A percentile compares a stretch with the other conserved stretches of the same genome.
Conservation (phyloP, 2,888 invertebrate genomes). For the Drosophila meridionalis region DNA sequence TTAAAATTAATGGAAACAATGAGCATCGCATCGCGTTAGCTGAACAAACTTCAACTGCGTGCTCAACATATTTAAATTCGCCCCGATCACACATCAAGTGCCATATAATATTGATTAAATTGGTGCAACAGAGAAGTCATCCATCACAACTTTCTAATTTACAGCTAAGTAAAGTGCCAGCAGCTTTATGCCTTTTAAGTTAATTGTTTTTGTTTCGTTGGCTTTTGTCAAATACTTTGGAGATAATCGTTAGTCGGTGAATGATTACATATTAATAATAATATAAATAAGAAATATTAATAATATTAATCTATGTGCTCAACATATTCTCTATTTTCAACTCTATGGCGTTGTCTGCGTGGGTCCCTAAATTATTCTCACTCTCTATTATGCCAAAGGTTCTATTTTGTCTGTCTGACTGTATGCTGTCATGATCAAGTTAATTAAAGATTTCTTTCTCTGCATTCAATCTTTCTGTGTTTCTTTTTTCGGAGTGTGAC, state of each 20-base stretch:
- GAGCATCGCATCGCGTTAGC: constrained; percentile 23
- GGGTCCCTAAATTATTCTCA: background rate
- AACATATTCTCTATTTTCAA: background rate
- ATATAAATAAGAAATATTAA: no score
- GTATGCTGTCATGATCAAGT: background rate
- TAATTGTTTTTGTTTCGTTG: background rate
- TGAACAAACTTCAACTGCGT: background rate
- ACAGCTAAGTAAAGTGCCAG: background rate
- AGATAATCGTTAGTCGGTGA: no score
- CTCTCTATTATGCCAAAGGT: background rate
- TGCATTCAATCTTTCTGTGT: background rate
- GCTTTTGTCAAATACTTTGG: background rate
- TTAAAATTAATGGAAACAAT: constrained; percentile 50
- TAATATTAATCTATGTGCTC: background rate
- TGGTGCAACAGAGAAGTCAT: background rate
- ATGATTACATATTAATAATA: no score
- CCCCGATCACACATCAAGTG: constrained; percentile 17
- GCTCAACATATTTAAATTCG: constrained; percentile 15
- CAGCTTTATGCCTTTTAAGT: background rate
- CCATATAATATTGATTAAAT: constrained; percentile 16
- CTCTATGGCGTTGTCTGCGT: background rate
- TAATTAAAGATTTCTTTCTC: background rate
- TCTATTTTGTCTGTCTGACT: background rate
- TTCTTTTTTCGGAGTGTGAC: no score
- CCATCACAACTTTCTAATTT: constrained; percentile 1